Base-by-base conservation (phyloP, 1,140 invertebrate species). In the Microplitis mediator region DNA sequence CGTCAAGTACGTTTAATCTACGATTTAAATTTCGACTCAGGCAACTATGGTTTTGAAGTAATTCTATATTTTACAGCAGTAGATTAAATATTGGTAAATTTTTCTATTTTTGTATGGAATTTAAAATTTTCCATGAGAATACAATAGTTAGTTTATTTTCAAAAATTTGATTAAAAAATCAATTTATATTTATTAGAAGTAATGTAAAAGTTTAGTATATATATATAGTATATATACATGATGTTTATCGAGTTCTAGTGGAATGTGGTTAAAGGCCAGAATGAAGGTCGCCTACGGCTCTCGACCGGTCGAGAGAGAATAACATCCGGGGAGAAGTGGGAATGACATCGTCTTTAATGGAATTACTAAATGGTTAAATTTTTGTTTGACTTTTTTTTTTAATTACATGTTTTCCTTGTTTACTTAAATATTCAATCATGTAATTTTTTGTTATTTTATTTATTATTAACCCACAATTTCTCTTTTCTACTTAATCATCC, bases 181-280 rank as follows among this genome's bases (percentile, higher is more conserved):
- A 9, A 31, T 31, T 13, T 31, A 31, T 16, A 63, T 39, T 39
- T 9, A 4, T 39, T 39, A 36, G 23, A 16, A 58, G 4, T 3
- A 35, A 34, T 54, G n/a, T 34, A 23, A 51, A 56, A 52, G 32
- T 23, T 13, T 50, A 4, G 11, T 36, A 54, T 35, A 39, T 66
- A 74, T 61, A 23, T 11, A 45, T 45, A 0, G 23, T 23, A 23
- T 23, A 23, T 45, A 9, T 45, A 45, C 39, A 45, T 58, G 23
- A 58, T 58, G 56, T 58, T 70, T 39, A 74, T 71, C 64, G 36
- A 71, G 73, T 68, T 39, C 45, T 64, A 51, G 16, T 71, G 73
- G 73, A 74, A 74, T 74, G 73, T 68, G 69, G 73, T 68, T 74
- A 68, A 71, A 74, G 73, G 73, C 73, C 73, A 69, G 69, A 74